Conservation (phyloP, 2,113 vertebrate genomes). For the Dipodomys merriami region DNA sequence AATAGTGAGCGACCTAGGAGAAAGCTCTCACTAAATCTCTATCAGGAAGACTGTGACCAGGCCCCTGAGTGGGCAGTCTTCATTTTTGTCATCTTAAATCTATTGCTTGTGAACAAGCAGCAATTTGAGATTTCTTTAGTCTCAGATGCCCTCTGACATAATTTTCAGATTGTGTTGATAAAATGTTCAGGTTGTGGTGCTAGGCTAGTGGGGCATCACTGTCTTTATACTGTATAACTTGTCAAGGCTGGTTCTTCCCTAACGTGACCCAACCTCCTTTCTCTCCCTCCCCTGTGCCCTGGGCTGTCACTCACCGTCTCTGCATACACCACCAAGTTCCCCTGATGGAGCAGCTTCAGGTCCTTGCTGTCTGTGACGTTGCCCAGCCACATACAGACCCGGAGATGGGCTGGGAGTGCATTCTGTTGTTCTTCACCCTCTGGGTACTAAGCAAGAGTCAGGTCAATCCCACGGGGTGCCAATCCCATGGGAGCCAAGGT, state of each 20-base stretch:
- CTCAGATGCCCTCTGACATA: not conserved
- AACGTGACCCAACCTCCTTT: not conserved
- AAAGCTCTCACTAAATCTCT: not conserved
- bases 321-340: constrained; percentile 62
- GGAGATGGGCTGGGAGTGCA: constrained; percentile 71
- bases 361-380: constrained; percentile 71
- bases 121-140: not conserved
- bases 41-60: not conserved
- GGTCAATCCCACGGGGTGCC: not conserved
- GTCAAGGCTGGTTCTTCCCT: not conserved
- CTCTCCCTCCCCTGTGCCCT: not conserved
- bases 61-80: not conserved
- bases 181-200: not conserved
- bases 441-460: constrained; percentile 75
- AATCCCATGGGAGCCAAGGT: not conserved
- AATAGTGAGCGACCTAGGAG: not conserved
- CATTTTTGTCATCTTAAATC: not conserved
- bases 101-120: not conserved
- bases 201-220: accelerated
- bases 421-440: constrained; percentile 65
- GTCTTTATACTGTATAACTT: too few relatives aligned
- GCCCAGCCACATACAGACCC: constrained; percentile 86
- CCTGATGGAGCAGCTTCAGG: constrained; percentile 69
- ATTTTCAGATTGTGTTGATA: too few relatives aligned
- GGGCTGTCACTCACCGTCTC: constrained; percentile 74